A percentile compares a stretch with the other conserved stretches of the same genome.
phyloP scores from a whole-genome alignment of 1,140 invertebrate genomes.

The Atta cephalotes region DNA sequence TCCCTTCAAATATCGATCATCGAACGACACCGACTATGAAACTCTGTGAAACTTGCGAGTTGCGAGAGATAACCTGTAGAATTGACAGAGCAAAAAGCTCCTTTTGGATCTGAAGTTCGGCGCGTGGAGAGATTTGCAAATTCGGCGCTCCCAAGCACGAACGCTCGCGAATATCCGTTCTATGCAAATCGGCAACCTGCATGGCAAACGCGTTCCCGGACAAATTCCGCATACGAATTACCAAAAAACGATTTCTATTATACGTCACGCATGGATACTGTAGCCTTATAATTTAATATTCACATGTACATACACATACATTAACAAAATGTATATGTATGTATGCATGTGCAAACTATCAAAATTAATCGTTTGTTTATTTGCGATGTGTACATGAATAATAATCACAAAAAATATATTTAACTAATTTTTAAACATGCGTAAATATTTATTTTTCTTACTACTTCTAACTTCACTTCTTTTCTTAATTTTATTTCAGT shows the following conservation, averaged over 20 bases:
- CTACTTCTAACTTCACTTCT: no score
- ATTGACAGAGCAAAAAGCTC: constrained; percentile 55
- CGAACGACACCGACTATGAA: constrained; percentile 33
- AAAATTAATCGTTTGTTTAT: constrained; percentile 23
- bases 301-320: neutral
- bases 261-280: neutral
- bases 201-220: constrained; percentile 37
- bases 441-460: neutral
- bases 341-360: neutral
- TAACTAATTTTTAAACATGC: neutral
- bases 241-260: constrained; percentile 55
- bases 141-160: constrained; percentile 14
- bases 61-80: constrained; percentile 49
- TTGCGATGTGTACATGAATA: neutral
- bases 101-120: constrained; percentile 34
- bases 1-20: constrained; percentile 37
- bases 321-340: neutral
- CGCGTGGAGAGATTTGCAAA: constrained; percentile 52
- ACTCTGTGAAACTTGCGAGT: constrained; percentile 14
- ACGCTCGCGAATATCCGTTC: constrained; percentile 38
- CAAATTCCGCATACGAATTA: constrained; percentile 47
- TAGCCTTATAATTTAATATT: constrained; percentile 40
- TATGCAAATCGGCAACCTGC: constrained; percentile 51
- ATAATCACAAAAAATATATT: neutral
- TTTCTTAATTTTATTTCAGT: neutral